phyloP scores from a whole-genome alignment of 2,888 invertebrate species.

The Leucophenga maculata region DNA sequence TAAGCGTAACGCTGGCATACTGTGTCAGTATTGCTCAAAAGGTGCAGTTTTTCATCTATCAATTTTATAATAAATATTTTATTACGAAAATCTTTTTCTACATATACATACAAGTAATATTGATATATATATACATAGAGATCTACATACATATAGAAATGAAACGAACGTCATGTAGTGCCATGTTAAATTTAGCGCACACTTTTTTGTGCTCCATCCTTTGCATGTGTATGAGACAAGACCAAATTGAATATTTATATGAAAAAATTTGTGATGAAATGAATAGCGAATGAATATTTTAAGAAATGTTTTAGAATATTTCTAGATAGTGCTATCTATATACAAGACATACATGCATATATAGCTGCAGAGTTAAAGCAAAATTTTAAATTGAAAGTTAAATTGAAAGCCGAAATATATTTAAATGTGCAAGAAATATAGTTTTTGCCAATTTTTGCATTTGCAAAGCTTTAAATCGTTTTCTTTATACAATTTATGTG shows the following conservation, averaged over 20 bases:
- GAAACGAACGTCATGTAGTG: too few relatives aligned
- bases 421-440: too few relatives aligned
- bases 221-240: too few relatives aligned
- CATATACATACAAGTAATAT: slow-evolving; percentile 15
- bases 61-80: too few relatives aligned
- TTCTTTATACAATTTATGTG: too few relatives aligned
- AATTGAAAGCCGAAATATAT: too few relatives aligned
- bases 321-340: background rate
- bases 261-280: background rate
- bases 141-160: slow-evolving; percentile 22
- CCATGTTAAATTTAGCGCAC: slow-evolving; percentile 43
- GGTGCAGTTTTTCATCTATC: too few relatives aligned
- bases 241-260: slow-evolving; percentile 11
- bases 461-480: too few relatives aligned
- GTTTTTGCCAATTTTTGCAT: too few relatives aligned
- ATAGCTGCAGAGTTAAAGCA: background rate
- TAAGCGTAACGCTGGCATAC: background rate
- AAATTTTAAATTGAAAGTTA: too few relatives aligned
- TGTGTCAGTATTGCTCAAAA: too few relatives aligned
- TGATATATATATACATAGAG: slow-evolving; percentile 27
- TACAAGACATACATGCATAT: background rate
- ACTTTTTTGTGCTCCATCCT: slow-evolving; percentile 25
- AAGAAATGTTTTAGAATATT: background rate
- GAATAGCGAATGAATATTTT: slow-evolving; percentile 1
- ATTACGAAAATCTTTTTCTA: too few relatives aligned